Conservation (phyloP, 2,888 invertebrate genomes). For the Sericinus montela region DNA sequence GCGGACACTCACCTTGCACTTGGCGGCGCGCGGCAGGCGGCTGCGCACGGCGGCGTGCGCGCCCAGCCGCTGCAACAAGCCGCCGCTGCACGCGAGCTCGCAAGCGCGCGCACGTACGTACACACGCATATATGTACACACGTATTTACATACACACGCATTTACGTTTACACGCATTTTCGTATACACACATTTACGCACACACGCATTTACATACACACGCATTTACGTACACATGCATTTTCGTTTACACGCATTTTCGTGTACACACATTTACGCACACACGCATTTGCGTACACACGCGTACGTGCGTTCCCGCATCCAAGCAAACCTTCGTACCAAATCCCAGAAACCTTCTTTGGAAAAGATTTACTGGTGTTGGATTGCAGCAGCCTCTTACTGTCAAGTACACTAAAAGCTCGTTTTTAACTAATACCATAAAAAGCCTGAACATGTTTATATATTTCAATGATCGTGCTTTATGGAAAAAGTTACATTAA, state of each 20-base stretch:
- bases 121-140: conserved; percentile 28
- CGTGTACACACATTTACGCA: conserved; percentile 9
- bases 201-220: not conserved
- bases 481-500: too few species aligned
- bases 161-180: not conserved
- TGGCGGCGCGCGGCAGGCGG: conserved; percentile 53
- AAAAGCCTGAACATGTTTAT: too few species aligned
- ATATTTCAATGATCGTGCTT: too few species aligned
- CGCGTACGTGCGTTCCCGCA: not conserved
- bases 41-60: conserved; percentile 52
- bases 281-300: not conserved
- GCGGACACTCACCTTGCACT: conserved; percentile 55
- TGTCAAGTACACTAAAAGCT: too few species aligned
- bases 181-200: conserved; percentile 9
- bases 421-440: too few species aligned
- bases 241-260: not conserved
- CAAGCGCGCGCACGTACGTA: conserved; percentile 24
- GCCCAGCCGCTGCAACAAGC: conserved; percentile 64
- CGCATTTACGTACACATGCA: not conserved
- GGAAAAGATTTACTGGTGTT: too few species aligned
- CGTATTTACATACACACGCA: not conserved
- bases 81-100: not conserved
- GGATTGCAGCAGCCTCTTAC: too few species aligned
- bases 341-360: too few species aligned
- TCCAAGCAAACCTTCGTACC: not conserved